Conservation (phyloP, 2,888 invertebrate species). For the Platycnemis pennipes region DNA sequence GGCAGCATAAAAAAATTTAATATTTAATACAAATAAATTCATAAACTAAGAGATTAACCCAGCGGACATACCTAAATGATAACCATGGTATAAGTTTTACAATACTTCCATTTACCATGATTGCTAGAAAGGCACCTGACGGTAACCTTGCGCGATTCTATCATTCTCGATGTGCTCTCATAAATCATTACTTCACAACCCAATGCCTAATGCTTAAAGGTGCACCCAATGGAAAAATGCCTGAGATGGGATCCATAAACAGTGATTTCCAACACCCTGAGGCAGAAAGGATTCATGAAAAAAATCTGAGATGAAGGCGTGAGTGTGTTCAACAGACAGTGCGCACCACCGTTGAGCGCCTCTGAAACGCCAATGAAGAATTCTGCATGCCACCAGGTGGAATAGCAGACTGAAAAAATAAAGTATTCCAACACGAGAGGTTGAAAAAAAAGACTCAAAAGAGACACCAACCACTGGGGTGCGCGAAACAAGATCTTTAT, state of each 20-base stretch:
- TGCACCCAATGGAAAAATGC: background rate
- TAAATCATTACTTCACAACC: background rate
- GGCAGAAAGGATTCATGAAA: background rate
- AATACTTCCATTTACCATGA: too few species aligned
- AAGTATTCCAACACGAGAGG: background rate
- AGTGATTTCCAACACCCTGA: background rate
- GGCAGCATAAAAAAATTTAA: too few species aligned
- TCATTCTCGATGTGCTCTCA: background rate
- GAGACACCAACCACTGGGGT: background rate
- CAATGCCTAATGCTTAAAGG: background rate
- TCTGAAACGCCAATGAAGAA: background rate
- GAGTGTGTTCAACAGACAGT: background rate
- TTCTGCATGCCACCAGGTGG: background rate
- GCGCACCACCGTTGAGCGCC: background rate
- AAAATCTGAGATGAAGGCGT: background rate
- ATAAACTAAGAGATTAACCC: too few species aligned
- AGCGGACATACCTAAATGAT: too few species aligned
- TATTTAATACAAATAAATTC: too few species aligned
- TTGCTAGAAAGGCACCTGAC: too few species aligned
- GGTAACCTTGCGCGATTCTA: background rate
- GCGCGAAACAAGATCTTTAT: constrained; percentile 12
- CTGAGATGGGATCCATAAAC: background rate
- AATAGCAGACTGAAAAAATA: background rate
- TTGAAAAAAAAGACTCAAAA: background rate
- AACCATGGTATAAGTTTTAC: too few species aligned